Evolutionary conservation across 2,797 vertebrate species (phyloP).

Genomic region (Acanthopagrus latus): DNA sequence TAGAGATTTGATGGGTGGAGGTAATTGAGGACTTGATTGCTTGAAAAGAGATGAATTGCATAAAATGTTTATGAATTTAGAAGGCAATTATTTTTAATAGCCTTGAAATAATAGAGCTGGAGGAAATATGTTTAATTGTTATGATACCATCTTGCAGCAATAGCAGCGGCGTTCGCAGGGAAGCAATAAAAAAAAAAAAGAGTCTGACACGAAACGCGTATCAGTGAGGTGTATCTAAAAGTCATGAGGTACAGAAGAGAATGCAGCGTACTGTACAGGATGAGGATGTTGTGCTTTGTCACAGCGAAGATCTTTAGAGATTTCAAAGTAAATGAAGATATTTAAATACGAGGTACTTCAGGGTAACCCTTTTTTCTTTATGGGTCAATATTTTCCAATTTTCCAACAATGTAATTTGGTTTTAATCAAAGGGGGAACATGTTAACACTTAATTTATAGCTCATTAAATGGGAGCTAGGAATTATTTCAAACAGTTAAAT

Average conservation of each 20-base stretch:
- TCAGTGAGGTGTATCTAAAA: slow-evolving; percentile 76
- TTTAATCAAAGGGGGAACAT: not conserved
- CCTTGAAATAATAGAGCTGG: slow-evolving; percentile 84
- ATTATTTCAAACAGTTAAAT: no score
- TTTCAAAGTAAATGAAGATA: not conserved
- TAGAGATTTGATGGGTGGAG: slow-evolving; percentile 86
- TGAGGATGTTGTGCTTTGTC: slow-evolving; percentile 32
- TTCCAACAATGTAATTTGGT: not conserved
- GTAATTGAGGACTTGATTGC: slow-evolving; percentile 89
- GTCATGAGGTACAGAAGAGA: slow-evolving; percentile 58
- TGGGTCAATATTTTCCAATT: slow-evolving; percentile 1
- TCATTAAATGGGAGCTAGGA: no score
- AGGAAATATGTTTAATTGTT: slow-evolving; percentile 87
- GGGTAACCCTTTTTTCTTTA: not conserved
- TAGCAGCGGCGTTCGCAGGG: slow-evolving; percentile 68
- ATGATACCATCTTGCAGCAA: slow-evolving; percentile 81
- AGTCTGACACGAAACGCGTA: slow-evolving; percentile 73
- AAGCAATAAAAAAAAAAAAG: slow-evolving; percentile 79
- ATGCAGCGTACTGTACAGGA: slow-evolving; percentile 4
- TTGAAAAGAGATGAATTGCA: slow-evolving; percentile 85
- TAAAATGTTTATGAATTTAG: slow-evolving; percentile 89
- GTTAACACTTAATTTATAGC: no score
- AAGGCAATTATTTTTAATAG: slow-evolving; percentile 89
- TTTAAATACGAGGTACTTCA: not conserved
- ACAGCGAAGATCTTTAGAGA: not conserved